These are phyloP conservation scores for Pollicipes pollicipes DNA, from an alignment of 1,140 invertebrate species.

Conservation along the genomic window DNA sequence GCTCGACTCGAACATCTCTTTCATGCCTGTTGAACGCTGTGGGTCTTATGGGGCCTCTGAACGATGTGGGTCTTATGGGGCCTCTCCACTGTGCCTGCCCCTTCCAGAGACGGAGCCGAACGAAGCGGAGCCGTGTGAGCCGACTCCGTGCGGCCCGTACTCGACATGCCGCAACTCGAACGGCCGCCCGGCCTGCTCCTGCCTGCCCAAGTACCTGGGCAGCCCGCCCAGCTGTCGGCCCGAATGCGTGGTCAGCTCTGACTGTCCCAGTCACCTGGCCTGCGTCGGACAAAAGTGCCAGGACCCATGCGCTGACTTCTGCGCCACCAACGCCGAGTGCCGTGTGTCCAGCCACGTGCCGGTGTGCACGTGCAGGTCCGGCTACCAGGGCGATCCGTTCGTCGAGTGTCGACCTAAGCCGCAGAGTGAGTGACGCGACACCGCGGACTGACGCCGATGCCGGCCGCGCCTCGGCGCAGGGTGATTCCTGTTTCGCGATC, in stretches of 20 bases:
- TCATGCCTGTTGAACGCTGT: too few relatives aligned
- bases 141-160: constrained; percentile 48
- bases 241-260: constrained; percentile 29
- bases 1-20: too few relatives aligned
- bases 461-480: too few relatives aligned
- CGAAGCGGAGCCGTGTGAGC: constrained; percentile 27
- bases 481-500: too few relatives aligned
- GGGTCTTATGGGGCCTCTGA: too few relatives aligned
- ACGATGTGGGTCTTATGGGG: too few relatives aligned
- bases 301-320: constrained; percentile 22
- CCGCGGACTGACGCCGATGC: too few relatives aligned
- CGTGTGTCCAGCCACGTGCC: constrained; percentile 52
- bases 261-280: constrained; percentile 24
- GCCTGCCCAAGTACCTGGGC: constrained; percentile 37
- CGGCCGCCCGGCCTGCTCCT: constrained; percentile 45
- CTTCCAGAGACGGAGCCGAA: neutral
- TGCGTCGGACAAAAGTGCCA: constrained; percentile 25
- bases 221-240: constrained; percentile 44
- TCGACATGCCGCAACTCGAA: constrained; percentile 46
- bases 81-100: too few relatives aligned
- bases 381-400: constrained; percentile 27
- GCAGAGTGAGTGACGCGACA: neutral
- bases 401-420: constrained; percentile 29
- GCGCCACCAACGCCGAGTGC: constrained; percentile 43
- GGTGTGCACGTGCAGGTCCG: constrained; percentile 23